Evolutionary conservation across 2,797 vertebrate species (phyloP).

Genomic region (Erethizon dorsatum): DNA sequence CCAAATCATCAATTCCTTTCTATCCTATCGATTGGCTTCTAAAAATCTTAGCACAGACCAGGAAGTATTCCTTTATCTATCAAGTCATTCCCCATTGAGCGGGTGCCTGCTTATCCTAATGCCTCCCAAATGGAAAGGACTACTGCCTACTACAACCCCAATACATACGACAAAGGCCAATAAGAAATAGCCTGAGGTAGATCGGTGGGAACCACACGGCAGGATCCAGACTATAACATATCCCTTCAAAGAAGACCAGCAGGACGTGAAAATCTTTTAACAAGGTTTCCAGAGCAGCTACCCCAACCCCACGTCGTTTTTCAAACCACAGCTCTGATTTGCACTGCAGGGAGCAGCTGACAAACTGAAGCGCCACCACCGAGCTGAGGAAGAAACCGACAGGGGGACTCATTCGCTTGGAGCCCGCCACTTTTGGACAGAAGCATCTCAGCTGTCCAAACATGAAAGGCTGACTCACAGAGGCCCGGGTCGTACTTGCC

Average conservation of each 20-base stretch:
- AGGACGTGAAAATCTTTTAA: neutral
- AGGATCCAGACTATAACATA: too few relatives aligned
- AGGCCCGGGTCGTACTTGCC: conserved; percentile 87
- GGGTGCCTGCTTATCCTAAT: neutral
- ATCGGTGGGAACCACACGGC: neutral
- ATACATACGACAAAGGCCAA: neutral
- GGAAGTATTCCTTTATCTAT: neutral
- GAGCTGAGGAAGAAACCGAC: neutral
- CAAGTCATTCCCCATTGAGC: neutral
- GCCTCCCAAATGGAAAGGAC: neutral
- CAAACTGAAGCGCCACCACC: rapidly evolving
- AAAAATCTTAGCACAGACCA: neutral
- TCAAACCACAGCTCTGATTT: neutral
- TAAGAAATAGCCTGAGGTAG: neutral
- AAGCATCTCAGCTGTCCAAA: conserved; percentile 64
- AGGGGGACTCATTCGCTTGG: neutral
- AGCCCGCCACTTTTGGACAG: conserved; percentile 5
- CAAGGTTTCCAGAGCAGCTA: neutral
- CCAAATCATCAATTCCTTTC: neutral
- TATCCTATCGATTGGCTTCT: neutral
- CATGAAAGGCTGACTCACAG: conserved; percentile 71
- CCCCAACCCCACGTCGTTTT: neutral
- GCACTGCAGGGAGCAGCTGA: neutral
- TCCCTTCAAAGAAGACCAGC: neutral
- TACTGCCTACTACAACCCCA: neutral